Evolutionary conservation across 1,140 invertebrate genomes (phyloP).

Genomic region (Achroia grisella): DNA sequence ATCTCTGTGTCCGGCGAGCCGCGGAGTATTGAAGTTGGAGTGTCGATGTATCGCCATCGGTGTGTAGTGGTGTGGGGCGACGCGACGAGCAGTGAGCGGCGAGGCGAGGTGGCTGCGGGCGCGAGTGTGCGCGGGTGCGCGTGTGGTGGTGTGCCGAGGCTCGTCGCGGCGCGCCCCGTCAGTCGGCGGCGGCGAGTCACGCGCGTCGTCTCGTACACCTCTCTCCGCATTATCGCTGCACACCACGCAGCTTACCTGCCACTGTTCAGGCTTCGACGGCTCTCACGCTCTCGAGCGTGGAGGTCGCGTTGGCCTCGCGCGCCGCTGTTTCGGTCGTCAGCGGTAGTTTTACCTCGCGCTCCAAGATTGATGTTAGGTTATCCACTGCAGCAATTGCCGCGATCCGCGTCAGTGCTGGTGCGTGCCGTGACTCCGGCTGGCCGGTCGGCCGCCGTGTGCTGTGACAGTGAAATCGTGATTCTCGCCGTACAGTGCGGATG

Average conservation of each 20-base stretch:
- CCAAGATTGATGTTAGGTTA: constrained; percentile 8
- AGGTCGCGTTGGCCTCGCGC: constrained; percentile 53
- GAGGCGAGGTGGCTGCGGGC: constrained; percentile 19
- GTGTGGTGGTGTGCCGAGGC: constrained; percentile 49
- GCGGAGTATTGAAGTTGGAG: constrained; percentile 30
- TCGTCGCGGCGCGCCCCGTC: constrained; percentile 59
- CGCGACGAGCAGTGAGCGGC: not conserved
- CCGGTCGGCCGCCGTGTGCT: constrained; percentile 43
- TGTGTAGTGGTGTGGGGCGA: constrained; percentile 17
- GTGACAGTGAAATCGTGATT: constrained; percentile 70
- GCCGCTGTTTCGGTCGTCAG: constrained; percentile 38
- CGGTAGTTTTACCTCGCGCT: constrained; percentile 36
- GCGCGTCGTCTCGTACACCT: constrained; percentile 55
- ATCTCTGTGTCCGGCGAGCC: constrained; percentile 40
- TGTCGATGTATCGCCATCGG: constrained; percentile 12
- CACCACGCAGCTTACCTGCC: constrained; percentile 46
- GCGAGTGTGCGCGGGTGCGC: constrained; percentile 52
- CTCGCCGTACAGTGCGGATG: constrained; percentile 60
- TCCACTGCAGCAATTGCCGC: constrained; percentile 26
- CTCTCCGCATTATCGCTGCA: constrained; percentile 30
- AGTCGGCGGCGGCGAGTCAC: constrained; percentile 66
- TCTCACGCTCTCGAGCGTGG: constrained; percentile 60
- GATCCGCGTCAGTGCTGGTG: constrained; percentile 32
- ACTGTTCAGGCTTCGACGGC: constrained; percentile 50
- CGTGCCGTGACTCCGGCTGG: constrained; percentile 41